Conservation (phyloP, 2,113 vertebrate genomes). For the Eublepharis macularius region DNA sequence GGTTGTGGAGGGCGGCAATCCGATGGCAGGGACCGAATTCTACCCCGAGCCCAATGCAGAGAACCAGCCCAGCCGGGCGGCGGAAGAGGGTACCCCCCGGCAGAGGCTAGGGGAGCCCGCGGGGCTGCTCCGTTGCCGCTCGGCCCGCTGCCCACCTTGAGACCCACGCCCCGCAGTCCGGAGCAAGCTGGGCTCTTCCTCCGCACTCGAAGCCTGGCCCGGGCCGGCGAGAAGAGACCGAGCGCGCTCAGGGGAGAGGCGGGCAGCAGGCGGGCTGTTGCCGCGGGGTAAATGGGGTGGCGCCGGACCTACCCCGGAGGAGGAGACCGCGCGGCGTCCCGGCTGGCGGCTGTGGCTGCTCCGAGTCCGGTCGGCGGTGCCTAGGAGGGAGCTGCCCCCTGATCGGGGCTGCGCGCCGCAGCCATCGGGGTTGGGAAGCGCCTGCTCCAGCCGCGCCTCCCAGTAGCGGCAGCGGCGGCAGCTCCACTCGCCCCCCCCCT, state of each 20-base stretch:
- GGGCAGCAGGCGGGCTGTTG: no score
- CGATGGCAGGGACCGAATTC: no score
- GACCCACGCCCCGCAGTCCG: no score
- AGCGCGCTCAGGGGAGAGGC: neutral
- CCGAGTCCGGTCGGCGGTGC: neutral
- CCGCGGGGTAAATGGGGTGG: neutral
- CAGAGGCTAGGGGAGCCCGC: no score
- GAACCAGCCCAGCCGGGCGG: no score
- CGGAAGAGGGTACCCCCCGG: no score
- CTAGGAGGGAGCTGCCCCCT: neutral
- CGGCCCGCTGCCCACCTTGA: no score
- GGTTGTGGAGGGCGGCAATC: constrained; percentile 63
- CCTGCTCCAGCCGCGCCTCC: neutral
- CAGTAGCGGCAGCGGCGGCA: no score
- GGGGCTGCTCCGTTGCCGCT: no score
- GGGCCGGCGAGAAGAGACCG: neutral
- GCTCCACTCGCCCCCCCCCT: neutral
- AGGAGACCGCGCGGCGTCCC: neutral
- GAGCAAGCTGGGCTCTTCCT: no score
- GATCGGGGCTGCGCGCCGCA: neutral
- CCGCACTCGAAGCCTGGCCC: no score
- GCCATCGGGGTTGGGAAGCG: neutral
- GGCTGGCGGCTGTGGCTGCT: neutral
- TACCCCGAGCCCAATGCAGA: no score
- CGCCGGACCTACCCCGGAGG: neutral